These are phyloP conservation scores for Urosaurus nigricauda DNA, from an alignment of 2,797 vertebrate species.

Conservation along the genomic window DNA sequence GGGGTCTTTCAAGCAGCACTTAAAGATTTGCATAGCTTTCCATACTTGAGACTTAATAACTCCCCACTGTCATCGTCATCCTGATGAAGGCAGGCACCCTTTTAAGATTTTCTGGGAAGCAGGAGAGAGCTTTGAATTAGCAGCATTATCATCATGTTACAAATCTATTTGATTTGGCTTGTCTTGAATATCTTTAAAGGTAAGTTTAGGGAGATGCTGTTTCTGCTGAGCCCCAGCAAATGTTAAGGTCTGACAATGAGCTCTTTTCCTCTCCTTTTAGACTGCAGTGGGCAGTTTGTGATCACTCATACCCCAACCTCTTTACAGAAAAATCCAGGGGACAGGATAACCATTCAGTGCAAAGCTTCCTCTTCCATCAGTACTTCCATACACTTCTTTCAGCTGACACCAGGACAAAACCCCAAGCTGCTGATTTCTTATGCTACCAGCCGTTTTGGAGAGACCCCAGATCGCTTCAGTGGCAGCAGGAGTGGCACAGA, in stretches of 20 bases:
- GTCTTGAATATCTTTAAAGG: background rate
- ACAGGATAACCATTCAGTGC: slow-evolving; percentile 30
- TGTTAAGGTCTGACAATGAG: background rate
- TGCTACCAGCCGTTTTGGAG: background rate
- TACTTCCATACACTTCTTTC: background rate
- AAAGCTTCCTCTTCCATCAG: background rate
- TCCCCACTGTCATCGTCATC: background rate
- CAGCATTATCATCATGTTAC: background rate
- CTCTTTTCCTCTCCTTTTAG: slow-evolving; percentile 5
- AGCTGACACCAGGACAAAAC: background rate
- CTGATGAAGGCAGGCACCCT: background rate
- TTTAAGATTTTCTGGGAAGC: background rate
- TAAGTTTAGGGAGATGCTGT: background rate
- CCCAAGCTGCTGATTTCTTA: background rate
- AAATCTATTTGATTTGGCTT: background rate
- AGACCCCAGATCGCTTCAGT: background rate
- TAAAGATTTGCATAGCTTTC: background rate
- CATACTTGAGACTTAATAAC: background rate
- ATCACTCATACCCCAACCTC: slow-evolving; percentile 24
- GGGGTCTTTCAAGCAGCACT: background rate
- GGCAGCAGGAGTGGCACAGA: background rate
- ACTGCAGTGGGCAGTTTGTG: slow-evolving; percentile 15
- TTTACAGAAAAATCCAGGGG: background rate
- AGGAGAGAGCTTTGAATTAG: background rate
- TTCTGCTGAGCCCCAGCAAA: background rate